Conservation (phyloP, 1,140 invertebrate genomes). For the Pseudomyrmex dendroicus region DNA sequence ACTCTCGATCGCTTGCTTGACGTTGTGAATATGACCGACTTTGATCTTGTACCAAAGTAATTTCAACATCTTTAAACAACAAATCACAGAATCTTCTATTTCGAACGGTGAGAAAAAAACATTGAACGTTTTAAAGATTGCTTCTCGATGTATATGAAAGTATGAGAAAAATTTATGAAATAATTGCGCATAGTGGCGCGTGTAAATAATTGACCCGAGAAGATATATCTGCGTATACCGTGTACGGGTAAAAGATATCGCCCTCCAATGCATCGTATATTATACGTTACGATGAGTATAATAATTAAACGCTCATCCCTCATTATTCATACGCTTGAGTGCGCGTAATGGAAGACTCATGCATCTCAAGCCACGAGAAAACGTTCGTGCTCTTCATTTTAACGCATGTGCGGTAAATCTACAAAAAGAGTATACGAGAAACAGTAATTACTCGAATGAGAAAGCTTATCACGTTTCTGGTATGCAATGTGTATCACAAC, state of each 20-base stretch:
- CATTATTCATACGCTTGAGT: conserved; percentile 59
- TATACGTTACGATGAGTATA: conserved; percentile 61
- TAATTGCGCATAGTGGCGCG: conserved; percentile 22
- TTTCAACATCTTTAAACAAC: conserved; percentile 21
- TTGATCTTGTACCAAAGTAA: not conserved
- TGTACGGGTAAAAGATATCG: conserved; percentile 53
- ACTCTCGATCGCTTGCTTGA: no score
- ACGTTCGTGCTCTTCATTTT: conserved; percentile 52
- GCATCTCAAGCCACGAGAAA: conserved; percentile 39
- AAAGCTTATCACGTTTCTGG: conserved; percentile 54
- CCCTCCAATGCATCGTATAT: conserved; percentile 41
- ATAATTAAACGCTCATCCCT: conserved; percentile 61
- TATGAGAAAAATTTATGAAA: not conserved
- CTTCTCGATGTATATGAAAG: not conserved
- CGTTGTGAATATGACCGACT: no score
- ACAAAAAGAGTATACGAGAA: conserved; percentile 53
- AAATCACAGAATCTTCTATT: not conserved
- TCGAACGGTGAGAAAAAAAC: no score
- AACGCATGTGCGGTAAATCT: conserved; percentile 56
- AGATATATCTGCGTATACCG: conserved; percentile 47
- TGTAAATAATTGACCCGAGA: conserved; percentile 54
- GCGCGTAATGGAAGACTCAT: conserved; percentile 55
- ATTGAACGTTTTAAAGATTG: not conserved
- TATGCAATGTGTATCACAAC: conserved; percentile 48
- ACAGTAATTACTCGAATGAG: conserved; percentile 54